Conservation (phyloP, 2,113 vertebrate genomes). For the Pavo muticus region DNA sequence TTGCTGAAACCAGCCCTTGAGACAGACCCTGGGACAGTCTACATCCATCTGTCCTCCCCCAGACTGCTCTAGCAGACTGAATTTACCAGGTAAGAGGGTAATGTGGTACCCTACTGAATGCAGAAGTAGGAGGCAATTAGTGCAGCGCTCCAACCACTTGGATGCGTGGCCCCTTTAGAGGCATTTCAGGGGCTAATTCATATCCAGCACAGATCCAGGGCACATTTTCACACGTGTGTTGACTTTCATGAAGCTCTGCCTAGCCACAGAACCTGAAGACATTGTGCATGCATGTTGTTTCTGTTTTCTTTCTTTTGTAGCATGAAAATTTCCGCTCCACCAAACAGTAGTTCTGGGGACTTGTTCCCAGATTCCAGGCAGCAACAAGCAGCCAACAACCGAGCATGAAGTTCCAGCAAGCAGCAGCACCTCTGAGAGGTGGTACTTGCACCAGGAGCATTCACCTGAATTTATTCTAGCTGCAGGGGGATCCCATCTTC, state of each 20-base stretch:
- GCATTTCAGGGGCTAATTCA: not conserved
- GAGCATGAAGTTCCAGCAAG: fast-evolving
- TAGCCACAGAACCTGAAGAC: not conserved
- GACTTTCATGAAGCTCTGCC: not conserved
- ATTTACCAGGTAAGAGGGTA: not conserved
- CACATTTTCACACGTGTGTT: not conserved
- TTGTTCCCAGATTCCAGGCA: not conserved
- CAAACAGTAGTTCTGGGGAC: not conserved
- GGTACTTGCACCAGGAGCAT: not conserved
- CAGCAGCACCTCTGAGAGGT: not conserved
- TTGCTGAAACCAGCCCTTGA: not conserved
- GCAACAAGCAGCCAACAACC: not conserved
- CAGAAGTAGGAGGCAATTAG: not conserved
- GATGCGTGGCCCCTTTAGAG: not conserved
- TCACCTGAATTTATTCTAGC: not conserved
- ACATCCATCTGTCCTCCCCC: not conserved
- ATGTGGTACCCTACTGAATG: not conserved
- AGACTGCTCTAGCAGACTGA: not conserved
- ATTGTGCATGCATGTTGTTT: not conserved
- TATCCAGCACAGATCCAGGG: not conserved
- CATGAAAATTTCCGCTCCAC: not conserved
- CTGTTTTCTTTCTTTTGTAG: not conserved
- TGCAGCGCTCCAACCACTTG: not conserved
- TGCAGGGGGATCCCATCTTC: not conserved
- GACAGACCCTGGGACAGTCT: fast-evolving